Percentiles rank a stretch among this genome's conserved stretches.
Evolutionary conservation across 2,797 vertebrate species (phyloP).

Genomic region (Tolypeutes matacus): DNA sequence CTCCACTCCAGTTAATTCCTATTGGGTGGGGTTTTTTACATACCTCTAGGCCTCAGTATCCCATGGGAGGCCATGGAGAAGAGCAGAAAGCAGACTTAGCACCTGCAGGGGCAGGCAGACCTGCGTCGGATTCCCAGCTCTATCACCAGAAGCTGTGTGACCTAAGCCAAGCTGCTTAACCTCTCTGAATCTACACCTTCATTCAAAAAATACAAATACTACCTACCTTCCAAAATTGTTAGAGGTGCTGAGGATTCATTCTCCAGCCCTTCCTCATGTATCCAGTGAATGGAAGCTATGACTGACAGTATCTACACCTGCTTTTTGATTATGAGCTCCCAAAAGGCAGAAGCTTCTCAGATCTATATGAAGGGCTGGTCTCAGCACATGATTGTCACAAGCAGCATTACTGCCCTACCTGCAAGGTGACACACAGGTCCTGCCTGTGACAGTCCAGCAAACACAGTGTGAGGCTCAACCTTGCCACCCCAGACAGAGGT

Average conservation of each 20-base stretch:
- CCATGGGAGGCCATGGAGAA: background rate
- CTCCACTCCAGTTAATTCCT: background rate
- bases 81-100: background rate
- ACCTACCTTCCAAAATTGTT: background rate
- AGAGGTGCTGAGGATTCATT: background rate
- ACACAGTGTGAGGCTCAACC: background rate
- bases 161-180: background rate
- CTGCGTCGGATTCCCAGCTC: background rate
- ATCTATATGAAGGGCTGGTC: rapidly evolving
- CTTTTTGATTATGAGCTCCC: too few relatives aligned
- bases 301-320: too few relatives aligned
- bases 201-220: background rate
- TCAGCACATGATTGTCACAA: background rate
- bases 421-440: background rate
- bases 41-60: background rate
- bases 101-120: background rate
- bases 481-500: background rate
- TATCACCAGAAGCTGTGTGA: background rate
- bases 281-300: rapidly evolving
- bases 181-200: background rate
- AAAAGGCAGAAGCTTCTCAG: background rate
- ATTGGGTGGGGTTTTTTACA: background rate
- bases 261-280: background rate
- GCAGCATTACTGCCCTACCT: background rate
- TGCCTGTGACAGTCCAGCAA: rapidly evolving